A percentile compares a stretch with the other conserved stretches of the same genome.
Conservation (phyloP, 2,888 invertebrate species). For the Chrysotoxum bicinctum region DNA sequence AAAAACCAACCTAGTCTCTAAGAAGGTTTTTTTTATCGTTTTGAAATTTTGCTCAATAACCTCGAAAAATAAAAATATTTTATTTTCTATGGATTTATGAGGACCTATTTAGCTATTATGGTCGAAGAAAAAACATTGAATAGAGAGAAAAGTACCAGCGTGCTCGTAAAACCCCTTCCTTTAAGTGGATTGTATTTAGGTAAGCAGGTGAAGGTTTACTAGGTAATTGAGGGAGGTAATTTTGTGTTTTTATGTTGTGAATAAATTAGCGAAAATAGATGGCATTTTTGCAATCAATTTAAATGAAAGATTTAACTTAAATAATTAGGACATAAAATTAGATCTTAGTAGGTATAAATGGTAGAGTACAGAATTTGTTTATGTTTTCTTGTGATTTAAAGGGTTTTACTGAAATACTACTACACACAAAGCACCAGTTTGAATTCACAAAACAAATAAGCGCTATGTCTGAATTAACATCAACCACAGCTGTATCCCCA, state of each 20-base stretch:
- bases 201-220: slow-evolving; percentile 21
- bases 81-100: slow-evolving; percentile 11
- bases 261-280: not conserved
- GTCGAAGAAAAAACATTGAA: not conserved
- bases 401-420: too few relatives aligned
- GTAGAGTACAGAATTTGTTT: too few relatives aligned
- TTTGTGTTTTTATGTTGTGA: not conserved
- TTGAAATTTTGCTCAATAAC: not conserved
- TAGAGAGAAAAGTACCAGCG: not conserved
- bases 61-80: slow-evolving; percentile 2
- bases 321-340: too few relatives aligned
- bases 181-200: not conserved
- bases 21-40: not conserved
- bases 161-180: not conserved
- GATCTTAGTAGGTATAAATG: too few relatives aligned
- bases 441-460: too few relatives aligned
- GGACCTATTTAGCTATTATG: slow-evolving; percentile 1
- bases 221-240: not conserved
- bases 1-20: not conserved
- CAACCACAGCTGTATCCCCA: too few relatives aligned
- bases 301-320: too few relatives aligned
- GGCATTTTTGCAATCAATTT: too few relatives aligned
- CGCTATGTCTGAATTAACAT: too few relatives aligned
- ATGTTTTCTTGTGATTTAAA: too few relatives aligned
- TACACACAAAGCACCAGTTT: too few relatives aligned